Percentiles rank a stretch among this genome's conserved stretches.
phyloP scores from a whole-genome alignment of 2,888 invertebrate genomes.

The Trichogramma evanescens region DNA sequence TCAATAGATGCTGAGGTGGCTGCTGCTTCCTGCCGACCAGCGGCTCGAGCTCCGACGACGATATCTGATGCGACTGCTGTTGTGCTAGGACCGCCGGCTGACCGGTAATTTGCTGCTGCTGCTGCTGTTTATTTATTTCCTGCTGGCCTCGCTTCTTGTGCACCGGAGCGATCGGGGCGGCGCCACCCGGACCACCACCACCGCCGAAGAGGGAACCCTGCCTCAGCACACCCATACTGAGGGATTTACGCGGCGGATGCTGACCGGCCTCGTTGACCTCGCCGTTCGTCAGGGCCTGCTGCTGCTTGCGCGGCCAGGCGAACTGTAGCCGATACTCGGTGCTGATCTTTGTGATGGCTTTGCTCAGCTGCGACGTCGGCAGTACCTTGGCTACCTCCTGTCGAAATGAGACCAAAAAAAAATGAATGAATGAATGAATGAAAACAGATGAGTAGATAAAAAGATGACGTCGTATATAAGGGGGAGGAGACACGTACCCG shows the following conservation, averaged over 20 bases:
- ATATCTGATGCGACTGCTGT: constrained; percentile 28
- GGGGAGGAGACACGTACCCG: constrained; percentile 49
- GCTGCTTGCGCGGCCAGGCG: constrained; percentile 69
- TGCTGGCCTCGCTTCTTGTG: constrained; percentile 63
- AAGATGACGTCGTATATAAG: not conserved
- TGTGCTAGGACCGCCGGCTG: constrained; percentile 35
- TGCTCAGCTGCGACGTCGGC: constrained; percentile 59
- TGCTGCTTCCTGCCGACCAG: constrained; percentile 44
- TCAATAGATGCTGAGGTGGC: not conserved
- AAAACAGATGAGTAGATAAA: not conserved
- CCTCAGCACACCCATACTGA: constrained; percentile 81
- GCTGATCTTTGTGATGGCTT: constrained; percentile 68
- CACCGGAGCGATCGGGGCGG: constrained; percentile 49
- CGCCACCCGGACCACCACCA: not conserved
- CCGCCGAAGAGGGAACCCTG: constrained; percentile 39
- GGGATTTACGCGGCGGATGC: constrained; percentile 67
- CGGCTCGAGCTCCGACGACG: constrained; percentile 50
- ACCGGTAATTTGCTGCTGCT: too few relatives aligned
- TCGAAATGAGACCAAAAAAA: not conserved
- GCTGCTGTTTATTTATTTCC: constrained; percentile 24
- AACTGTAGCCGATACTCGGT: constrained; percentile 86
- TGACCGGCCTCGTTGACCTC: constrained; percentile 48
- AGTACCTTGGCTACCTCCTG: constrained; percentile 40
- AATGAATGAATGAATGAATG: not conserved
- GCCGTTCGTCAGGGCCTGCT: constrained; percentile 17